Base-by-base conservation (phyloP, 1,140 invertebrate genomes). In the Harpegnathos saltator region DNA sequence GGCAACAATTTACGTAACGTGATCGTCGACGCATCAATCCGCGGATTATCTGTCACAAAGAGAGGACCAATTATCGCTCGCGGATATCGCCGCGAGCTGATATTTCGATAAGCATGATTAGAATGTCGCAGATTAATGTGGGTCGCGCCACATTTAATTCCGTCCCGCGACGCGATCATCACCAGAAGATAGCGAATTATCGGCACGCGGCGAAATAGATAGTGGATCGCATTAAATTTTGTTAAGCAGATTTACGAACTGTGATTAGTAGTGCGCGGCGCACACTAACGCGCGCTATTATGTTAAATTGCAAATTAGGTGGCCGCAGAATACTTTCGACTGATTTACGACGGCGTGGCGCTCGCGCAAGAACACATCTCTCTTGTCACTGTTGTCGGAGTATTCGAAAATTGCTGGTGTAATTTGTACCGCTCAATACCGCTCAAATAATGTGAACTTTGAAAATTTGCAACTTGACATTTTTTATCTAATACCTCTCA, bases 41-140 rank as follows among this genome's bases (percentile, higher is more conserved):
- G 69, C 75, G 91, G 91, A 91, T 91, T 91, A 92, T 90, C 89
- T 91, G n/a, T 56, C 74, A 56, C 77, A 77, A 65, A 65, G 84
- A 89, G 78, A 69, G 75, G 77, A 75, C 73, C 85, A 89, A 89
- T 91, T 90, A 92, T 91, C 87, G 86, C 77, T 56, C 54, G 61
- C 56, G 73, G 86, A 86, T 91, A 90, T 90, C 85, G 82, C 66
- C 44, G n/a, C n/a, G 72, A 73, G 83, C 73, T 83, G 90, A 91
- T 91, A 90, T 91, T 86, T 86, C 78, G 89, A 90, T 90, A 90
- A 85, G 71, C 61, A 66, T 56, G 86, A 87, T 89, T 89, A 89
- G 83, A 87, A 89, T 87, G 75, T 66, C 85, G 59, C 83, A 85
- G 83, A 87, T 89, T 89, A 89, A 82, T 71, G 29, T 66, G 38